Conservation (phyloP, 2,797 vertebrate species). For the Xerus rutilus region DNA sequence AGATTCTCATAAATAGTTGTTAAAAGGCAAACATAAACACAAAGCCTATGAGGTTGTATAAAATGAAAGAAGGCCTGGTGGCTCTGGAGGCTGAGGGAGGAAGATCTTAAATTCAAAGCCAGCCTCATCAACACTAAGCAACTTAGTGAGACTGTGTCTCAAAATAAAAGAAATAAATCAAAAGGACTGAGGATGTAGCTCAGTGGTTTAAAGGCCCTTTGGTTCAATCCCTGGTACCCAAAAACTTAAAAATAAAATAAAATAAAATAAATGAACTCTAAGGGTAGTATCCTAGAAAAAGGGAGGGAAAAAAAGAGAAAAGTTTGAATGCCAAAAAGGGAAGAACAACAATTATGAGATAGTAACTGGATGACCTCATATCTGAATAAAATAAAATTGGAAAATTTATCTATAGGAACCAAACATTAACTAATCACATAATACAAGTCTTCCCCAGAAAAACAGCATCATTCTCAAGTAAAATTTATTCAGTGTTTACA, state of each 20-base stretch:
- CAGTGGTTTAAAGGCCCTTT: no score
- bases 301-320: background rate
- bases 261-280: background rate
- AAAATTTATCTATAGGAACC: background rate
- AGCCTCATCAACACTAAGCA: no score
- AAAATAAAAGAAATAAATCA: no score
- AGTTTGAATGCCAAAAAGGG: background rate
- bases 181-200: no score
- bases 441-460: background rate
- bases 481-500: background rate
- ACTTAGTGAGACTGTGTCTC: no score
- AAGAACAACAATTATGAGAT: background rate
- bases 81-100: no score
- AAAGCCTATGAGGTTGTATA: background rate
- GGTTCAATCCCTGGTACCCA: no score
- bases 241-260: no score
- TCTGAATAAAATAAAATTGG: background rate
- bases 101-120: no score
- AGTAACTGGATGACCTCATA: background rate
- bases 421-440: background rate
- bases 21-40: background rate
- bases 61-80: background rate
- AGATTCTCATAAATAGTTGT: background rate
- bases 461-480: background rate
- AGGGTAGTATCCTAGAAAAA: background rate